phyloP scores from a whole-genome alignment of 2,797 vertebrate genomes.

The Carduelis carduelis region DNA sequence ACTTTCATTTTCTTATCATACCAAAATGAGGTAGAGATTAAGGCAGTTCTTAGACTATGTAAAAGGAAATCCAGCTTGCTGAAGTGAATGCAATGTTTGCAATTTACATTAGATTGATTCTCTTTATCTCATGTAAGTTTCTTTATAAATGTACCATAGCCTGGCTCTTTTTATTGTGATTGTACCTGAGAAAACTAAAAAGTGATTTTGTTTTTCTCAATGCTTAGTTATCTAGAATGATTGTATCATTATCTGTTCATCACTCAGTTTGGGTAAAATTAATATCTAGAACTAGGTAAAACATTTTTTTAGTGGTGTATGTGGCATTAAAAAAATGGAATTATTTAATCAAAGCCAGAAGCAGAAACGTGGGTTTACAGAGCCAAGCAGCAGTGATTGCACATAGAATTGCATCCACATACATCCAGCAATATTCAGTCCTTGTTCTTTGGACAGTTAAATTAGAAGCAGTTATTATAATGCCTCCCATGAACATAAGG shows the following conservation, averaged over 20 bases:
- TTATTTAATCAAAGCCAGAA: background rate
- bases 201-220: background rate
- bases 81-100: background rate
- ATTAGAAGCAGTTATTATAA: background rate
- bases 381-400: background rate
- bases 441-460: background rate
- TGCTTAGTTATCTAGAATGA: background rate
- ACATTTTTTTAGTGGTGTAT: background rate
- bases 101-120: background rate
- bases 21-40: background rate
- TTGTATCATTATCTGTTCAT: background rate
- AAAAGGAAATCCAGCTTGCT: background rate
- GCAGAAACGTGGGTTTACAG: rapidly evolving
- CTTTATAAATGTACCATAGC: background rate
- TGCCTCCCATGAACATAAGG: background rate
- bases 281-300: background rate
- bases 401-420: background rate
- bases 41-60: background rate
- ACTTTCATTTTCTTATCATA: background rate
- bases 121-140: background rate
- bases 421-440: background rate
- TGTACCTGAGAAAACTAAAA: background rate
- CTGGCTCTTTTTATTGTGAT: background rate
- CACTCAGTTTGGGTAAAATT: background rate
- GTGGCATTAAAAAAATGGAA: background rate